phyloP scores from a whole-genome alignment of 2,888 invertebrate species.

The Sarcophaga variegata region DNA sequence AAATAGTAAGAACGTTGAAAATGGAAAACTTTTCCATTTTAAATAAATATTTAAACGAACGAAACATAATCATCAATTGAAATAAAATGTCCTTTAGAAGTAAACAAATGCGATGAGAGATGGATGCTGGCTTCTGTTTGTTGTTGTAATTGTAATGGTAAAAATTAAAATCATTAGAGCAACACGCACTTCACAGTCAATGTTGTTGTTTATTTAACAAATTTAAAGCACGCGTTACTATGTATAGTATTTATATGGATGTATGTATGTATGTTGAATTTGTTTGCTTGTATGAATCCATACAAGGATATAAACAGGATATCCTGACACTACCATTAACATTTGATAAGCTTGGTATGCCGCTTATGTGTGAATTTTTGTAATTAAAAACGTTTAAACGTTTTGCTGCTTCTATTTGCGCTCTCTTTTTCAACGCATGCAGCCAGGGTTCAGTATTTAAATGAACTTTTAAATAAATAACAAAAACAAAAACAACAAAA shows the following conservation, averaged over 20 bases:
- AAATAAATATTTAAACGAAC: constrained; percentile 61
- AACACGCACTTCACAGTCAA: constrained; percentile 15
- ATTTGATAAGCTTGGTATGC: constrained; percentile 49
- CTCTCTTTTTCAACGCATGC: background rate
- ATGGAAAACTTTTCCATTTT: constrained; percentile 7
- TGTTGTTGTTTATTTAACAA: constrained; percentile 63
- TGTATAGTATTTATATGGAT: background rate
- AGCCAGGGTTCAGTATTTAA: background rate
- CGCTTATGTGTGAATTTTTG: constrained; percentile 39
- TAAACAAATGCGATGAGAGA: background rate
- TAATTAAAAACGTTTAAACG: constrained; percentile 49
- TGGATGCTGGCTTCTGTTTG: background rate
- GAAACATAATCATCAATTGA: constrained; percentile 49
- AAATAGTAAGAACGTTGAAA: background rate
- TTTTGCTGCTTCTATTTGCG: background rate
- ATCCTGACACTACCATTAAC: constrained; percentile 52
- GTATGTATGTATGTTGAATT: background rate
- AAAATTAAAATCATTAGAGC: constrained; percentile 18
- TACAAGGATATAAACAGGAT: constrained; percentile 56
- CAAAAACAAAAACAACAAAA: too few species aligned
- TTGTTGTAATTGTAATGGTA: constrained; percentile 3
- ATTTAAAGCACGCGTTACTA: constrained; percentile 63
- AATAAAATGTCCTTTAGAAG: constrained; percentile 46
- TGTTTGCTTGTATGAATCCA: constrained; percentile 4
- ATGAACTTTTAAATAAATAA: background rate